Conservation (phyloP, 35 echinoderm and acorn worm genomes). For the Patiria miniata region DNA sequence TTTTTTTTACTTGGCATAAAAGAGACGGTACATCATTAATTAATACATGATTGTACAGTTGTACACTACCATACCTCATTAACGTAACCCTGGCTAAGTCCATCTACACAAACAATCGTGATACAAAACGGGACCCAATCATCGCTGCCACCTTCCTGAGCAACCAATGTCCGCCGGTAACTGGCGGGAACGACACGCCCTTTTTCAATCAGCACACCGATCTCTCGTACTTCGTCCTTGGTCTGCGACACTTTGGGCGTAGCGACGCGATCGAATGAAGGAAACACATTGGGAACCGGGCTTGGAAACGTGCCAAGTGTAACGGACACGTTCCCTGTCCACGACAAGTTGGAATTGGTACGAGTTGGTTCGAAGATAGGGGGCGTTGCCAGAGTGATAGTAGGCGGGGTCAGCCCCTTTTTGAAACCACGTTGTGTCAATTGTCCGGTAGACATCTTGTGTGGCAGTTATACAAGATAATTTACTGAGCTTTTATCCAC, state of each 20-base stretch:
- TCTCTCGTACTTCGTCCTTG: neutral
- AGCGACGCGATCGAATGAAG: neutral
- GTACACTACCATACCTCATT: neutral
- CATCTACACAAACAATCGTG: conserved; percentile 32
- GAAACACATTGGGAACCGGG: neutral
- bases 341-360: neutral
- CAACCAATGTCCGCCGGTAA: conserved; percentile 34
- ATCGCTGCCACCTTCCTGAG: neutral
- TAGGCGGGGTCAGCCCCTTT: neutral
- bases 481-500: too few species aligned
- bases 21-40: too few species aligned
- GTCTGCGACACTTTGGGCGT: conserved; percentile 15
- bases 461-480: too few species aligned
- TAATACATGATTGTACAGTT: too few species aligned
- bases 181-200: conserved; percentile 30
- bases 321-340: neutral
- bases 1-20: too few species aligned
- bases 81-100: neutral
- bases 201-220: neutral
- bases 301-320: neutral
- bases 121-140: conserved; percentile 55
- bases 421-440: too few species aligned
- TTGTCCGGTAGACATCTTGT: too few species aligned
- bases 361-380: neutral
- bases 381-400: conserved; percentile 14